These are phyloP conservation scores for Arremon aurantiirostris DNA, from an alignment of 2,797 vertebrate species.

Conservation along the genomic window DNA sequence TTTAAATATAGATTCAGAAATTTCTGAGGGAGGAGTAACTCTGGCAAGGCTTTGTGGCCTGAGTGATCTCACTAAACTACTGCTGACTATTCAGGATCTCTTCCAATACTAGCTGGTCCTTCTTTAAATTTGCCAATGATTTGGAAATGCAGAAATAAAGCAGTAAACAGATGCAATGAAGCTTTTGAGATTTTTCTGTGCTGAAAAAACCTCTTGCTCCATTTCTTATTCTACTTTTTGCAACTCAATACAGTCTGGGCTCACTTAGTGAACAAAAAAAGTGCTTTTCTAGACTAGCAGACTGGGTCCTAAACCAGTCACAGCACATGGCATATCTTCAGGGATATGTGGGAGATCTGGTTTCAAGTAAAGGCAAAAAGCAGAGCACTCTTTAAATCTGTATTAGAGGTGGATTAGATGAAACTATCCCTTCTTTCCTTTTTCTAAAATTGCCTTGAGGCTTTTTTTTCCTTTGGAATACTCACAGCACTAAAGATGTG, in stretches of 20 bases:
- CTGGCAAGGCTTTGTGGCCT: conserved; percentile 40
- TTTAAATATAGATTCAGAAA: conserved; percentile 52
- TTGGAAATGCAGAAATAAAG: conserved; percentile 14
- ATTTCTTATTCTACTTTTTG: background rate
- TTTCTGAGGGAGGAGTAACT: conserved; percentile 46
- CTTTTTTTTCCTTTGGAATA: background rate
- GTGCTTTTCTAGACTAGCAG: background rate
- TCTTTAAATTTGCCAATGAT: background rate
- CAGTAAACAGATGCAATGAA: conserved; percentile 10
- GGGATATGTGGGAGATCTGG: background rate
- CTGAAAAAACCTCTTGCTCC: background rate
- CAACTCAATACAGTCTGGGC: background rate
- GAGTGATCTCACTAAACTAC: conserved; percentile 21
- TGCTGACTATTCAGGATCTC: conserved; percentile 12
- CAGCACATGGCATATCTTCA: background rate
- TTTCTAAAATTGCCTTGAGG: background rate
- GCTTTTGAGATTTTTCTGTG: background rate
- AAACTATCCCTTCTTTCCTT: background rate
- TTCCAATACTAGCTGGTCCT: conserved; percentile 12
- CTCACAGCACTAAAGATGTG: background rate
- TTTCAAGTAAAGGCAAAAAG: background rate
- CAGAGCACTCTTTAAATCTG: background rate
- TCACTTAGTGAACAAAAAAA: background rate
- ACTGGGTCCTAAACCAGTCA: background rate
- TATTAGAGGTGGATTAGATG: background rate